These are phyloP conservation scores for Gopherus evgoodei DNA, from an alignment of 2,113 vertebrate species.

Conservation along the genomic window DNA sequence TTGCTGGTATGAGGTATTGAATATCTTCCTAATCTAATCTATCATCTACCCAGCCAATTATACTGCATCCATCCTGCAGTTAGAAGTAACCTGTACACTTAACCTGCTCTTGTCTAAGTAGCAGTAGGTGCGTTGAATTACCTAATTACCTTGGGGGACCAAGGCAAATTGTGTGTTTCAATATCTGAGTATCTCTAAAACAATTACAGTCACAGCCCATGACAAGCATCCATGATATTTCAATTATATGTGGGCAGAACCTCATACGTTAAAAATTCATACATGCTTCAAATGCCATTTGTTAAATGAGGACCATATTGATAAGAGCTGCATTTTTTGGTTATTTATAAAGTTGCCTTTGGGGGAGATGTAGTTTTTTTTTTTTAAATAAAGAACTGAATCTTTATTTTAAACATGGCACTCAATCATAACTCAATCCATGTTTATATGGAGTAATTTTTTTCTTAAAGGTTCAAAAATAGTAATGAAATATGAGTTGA, in stretches of 20 bases:
- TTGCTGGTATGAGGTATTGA: neutral
- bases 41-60: neutral
- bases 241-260: neutral
- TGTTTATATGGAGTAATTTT: neutral
- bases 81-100: neutral
- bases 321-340: neutral
- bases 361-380: neutral
- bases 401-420: neutral
- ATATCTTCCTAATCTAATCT: neutral
- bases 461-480: neutral
- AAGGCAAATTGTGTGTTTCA: neutral
- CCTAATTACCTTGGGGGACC: neutral
- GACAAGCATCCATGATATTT: slow-evolving; percentile 41
- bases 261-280: slow-evolving; percentile 29
- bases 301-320: slow-evolving; percentile 27
- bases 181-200: neutral
- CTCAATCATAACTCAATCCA: neutral
- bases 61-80: neutral
- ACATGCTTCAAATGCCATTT: slow-evolving; percentile 25
- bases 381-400: neutral
- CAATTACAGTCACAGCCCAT: neutral
- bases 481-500: neutral
- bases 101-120: neutral
- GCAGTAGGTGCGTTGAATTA: neutral
- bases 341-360: slow-evolving; percentile 33